A percentile compares a stretch with the other conserved stretches of the same genome.
phyloP scores from a whole-genome alignment of 1,140 invertebrate species.

The Brachionus asplanchnoidis region DNA sequence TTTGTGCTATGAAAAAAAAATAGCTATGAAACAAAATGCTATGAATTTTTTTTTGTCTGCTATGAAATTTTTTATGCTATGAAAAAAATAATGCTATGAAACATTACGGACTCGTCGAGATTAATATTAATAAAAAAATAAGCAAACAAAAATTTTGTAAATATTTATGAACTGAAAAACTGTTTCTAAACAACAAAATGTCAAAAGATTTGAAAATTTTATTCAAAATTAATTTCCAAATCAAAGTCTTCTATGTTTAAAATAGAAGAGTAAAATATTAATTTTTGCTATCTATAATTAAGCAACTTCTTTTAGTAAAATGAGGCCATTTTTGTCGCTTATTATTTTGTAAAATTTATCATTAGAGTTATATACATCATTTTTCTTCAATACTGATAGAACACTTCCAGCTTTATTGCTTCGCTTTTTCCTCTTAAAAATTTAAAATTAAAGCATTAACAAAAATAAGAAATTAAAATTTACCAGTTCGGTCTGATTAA shows the following conservation, averaged over 20 bases:
- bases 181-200: background rate
- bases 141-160: background rate
- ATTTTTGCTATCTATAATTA: background rate
- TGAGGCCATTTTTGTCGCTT: conserved; percentile 8
- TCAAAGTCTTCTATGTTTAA: conserved; percentile 5
- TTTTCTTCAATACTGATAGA: background rate
- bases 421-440: background rate
- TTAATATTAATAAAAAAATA: background rate
- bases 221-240: background rate
- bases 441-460: background rate
- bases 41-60: no score
- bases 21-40: no score
- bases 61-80: no score
- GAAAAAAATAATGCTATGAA: no score
- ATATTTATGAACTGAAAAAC: background rate
- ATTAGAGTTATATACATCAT: background rate
- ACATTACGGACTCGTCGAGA: no score
- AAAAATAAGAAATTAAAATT: background rate
- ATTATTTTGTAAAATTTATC: conserved; percentile 19
- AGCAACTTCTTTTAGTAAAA: conserved; percentile 11
- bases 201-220: background rate
- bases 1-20: no score
- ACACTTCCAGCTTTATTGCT: background rate
- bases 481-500: background rate
- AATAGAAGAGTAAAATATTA: background rate